phyloP scores from a whole-genome alignment of 2,888 invertebrate species.

The Axea sp. region DNA sequence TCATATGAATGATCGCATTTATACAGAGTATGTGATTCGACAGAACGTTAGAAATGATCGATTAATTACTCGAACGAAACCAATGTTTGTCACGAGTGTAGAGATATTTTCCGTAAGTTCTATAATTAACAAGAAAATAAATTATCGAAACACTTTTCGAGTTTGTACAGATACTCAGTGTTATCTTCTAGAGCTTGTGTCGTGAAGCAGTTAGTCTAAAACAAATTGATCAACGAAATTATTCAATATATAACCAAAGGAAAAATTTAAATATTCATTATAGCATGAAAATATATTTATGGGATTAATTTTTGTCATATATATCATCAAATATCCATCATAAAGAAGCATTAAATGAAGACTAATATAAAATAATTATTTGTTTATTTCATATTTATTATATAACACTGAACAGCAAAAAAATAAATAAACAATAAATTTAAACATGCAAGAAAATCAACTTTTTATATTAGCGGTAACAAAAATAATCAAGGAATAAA shows the following conservation, averaged over 20 bases:
- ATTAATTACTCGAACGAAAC: slow-evolving; percentile 32
- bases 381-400: no score
- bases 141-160: slow-evolving; percentile 15
- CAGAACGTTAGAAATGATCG: slow-evolving; percentile 38
- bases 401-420: no score
- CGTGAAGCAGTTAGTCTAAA: not conserved
- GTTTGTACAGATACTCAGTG: slow-evolving; percentile 5
- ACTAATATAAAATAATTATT: no score
- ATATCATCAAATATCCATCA: no score
- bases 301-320: no score
- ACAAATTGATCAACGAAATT: slow-evolving; percentile 6
- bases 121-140: slow-evolving; percentile 26
- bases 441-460: no score
- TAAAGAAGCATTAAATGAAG: no score
- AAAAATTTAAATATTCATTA: slow-evolving; percentile 13
- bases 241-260: slow-evolving; percentile 4
- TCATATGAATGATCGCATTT: slow-evolving; percentile 35
- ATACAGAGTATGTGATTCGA: slow-evolving; percentile 15
- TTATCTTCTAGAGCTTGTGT: no score
- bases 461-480: no score
- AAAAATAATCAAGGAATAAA: no score
- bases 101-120: slow-evolving; percentile 25
- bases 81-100: slow-evolving; percentile 18
- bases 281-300: no score
- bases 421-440: no score